These are phyloP conservation scores for Drosophila melanica DNA, from an alignment of 1,140 invertebrate species.

Conservation along the genomic window DNA sequence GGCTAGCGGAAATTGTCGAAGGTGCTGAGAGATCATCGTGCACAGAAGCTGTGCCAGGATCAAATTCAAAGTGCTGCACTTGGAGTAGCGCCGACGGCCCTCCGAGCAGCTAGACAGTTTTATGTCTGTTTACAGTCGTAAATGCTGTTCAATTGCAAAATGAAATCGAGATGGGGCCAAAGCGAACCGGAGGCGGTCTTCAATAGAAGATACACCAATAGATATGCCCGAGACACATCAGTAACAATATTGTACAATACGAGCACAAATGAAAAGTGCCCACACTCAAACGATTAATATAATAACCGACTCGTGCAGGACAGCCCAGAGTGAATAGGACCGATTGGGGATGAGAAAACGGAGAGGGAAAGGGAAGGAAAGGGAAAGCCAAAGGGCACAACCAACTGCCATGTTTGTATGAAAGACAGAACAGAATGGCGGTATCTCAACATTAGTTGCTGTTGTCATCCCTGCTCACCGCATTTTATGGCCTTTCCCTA, in stretches of 20 bases:
- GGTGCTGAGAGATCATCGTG: conserved; percentile 59
- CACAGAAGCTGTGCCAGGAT: conserved; percentile 72
- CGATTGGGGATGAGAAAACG: background rate
- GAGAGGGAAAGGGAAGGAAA: background rate
- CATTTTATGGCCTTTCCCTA: conserved; percentile 80
- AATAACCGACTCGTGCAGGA: conserved; percentile 58
- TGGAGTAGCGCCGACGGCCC: conserved; percentile 37
- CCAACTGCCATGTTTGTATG: conserved; percentile 75
- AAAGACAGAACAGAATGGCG: conserved; percentile 70
- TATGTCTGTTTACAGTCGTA: conserved; percentile 83
- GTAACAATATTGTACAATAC: conserved; percentile 9
- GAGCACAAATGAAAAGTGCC: conserved; percentile 54
- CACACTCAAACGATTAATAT: conserved; percentile 70
- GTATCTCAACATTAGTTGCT: conserved; percentile 52
- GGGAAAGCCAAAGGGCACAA: conserved; percentile 32
- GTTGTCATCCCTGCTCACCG: conserved; percentile 82
- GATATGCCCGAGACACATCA: conserved; percentile 10
- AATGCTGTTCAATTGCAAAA: conserved; percentile 74
- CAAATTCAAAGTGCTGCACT: conserved; percentile 70
- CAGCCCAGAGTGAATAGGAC: conserved; percentile 1
- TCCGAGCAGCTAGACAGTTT: conserved; percentile 69
- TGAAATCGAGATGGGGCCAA: conserved; percentile 13
- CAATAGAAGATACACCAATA: conserved; percentile 3
- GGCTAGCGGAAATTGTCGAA: conserved; percentile 71
- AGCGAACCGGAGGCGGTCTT: conserved; percentile 1